Base-by-base conservation (phyloP, 2,113 vertebrate species). In the Cyprinus carpio region DNA sequence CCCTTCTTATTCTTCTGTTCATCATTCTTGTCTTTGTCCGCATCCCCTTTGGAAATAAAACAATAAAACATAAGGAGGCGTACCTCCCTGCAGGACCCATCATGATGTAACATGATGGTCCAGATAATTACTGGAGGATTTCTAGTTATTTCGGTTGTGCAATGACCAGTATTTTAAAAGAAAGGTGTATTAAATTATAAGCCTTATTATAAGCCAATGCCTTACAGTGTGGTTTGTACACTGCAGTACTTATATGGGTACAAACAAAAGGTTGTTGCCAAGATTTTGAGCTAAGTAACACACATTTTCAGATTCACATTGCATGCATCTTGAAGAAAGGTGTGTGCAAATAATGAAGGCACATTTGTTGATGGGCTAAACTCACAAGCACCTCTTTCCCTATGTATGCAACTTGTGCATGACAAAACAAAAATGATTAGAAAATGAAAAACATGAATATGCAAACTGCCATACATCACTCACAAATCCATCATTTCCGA, bases 1-100 rank as follows among this genome's bases (percentile, higher is more conserved):
- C 98, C 98, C 91, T 98, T 96, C 95, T 99, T 99, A 94, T 99
- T 99, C 95, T 99, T 95, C 94, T 95, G 97, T 93, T 98, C 96
- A 91, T 96, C 95, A 91, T 97, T 97, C 94, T 96, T 97, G 88
- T 99, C 97, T 13, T 96, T 94, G 96, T 98, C 97, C 91, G 95
- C 95, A 93, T 98, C 97, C 92, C 95, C 96, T 98, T 94, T 78
- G 94, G 95, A 94, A 95, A 95, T 95, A 95, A 94, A 95, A 95
- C 94, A 95, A 94, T 81, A 81, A 31, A 94, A 90, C 93, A 93
- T 94, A 93, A 94, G 94, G 95, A 94, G 93, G 93, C 92, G 93
- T 91, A 93, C 94, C 93, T 93, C 94, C 93, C 92, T 91, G 87
- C 78, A 85, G 85, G 90, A 91, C 84, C 86, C 86, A 20, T 27